phyloP scores from a whole-genome alignment of 35 echinoderm and acorn worm species.

The Apostichopus japonicus region DNA sequence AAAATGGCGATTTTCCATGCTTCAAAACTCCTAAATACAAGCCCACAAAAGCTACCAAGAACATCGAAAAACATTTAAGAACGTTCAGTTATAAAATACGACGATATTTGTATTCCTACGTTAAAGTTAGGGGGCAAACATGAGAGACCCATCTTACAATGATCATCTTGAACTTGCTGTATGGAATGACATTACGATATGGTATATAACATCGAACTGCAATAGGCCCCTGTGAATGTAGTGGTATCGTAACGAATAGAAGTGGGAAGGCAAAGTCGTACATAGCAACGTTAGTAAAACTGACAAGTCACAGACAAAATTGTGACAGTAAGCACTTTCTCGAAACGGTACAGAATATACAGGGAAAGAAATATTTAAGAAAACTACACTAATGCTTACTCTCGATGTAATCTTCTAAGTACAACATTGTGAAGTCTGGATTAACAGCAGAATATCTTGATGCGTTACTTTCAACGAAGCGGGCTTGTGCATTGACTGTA shows the following conservation, averaged over 20 bases:
- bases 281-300: not conserved
- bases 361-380: not conserved
- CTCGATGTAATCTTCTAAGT: conserved; percentile 67
- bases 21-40: no score
- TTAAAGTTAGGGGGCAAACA: no score
- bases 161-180: no score
- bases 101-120: no score
- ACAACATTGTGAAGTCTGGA: conserved; percentile 51
- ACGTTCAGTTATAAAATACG: no score
- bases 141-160: no score
- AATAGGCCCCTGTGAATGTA: not conserved
- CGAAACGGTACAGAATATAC: not conserved
- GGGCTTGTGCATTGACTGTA: not conserved
- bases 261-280: not conserved
- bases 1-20: conserved; percentile 15
- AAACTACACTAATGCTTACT: conserved; percentile 41
- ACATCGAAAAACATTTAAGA: no score
- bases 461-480: not conserved
- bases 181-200: no score
- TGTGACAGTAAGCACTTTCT: not conserved
- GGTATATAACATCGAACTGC: no score
- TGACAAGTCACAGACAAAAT: not conserved
- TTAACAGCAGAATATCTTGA: not conserved
- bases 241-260: not conserved
- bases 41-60: no score